Evolutionary conservation across 1,140 invertebrate genomes (phyloP).

Genomic region (Cylas formicarius): DNA sequence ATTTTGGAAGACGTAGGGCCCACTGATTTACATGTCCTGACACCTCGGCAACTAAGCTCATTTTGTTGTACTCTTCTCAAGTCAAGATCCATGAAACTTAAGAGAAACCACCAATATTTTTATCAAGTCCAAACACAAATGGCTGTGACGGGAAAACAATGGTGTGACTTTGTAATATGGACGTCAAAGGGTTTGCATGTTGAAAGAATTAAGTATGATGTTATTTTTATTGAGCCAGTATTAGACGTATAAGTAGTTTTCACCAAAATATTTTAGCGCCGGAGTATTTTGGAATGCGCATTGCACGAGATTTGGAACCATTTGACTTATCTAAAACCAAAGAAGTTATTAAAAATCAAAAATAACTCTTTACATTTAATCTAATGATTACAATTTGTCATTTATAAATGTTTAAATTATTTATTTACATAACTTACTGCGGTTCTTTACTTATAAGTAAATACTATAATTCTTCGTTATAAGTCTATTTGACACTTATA

Average conservation of each 20-base stretch:
- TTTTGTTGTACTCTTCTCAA: conserved; percentile 17
- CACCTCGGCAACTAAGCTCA: conserved; percentile 15
- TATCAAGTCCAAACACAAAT: conserved; percentile 21
- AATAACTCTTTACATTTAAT: too few species aligned
- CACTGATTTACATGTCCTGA: conserved; percentile 15
- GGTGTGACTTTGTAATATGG: conserved; percentile 28
- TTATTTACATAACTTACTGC: conserved; percentile 8
- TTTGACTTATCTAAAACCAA: conserved; percentile 15
- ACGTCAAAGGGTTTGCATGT: conserved; percentile 18
- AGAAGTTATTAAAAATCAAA: too few species aligned
- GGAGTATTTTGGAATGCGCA: conserved; percentile 29
- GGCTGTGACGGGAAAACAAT: conserved; percentile 16
- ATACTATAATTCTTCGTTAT: too few species aligned
- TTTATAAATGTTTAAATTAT: conserved; percentile 8
- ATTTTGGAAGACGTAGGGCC: conserved; percentile 17
- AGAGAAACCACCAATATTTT: conserved; percentile 17
- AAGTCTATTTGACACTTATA: too few species aligned
- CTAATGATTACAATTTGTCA: too few species aligned
- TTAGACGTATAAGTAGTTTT: conserved; percentile 17
- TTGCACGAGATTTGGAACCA: conserved; percentile 12
- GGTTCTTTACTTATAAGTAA: too few species aligned
- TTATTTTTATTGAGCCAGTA: too few species aligned
- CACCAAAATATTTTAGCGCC: conserved; percentile 21
- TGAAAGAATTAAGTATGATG: too few species aligned
- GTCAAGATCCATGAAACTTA: conserved; percentile 12